Conservation (phyloP, 2,888 invertebrate genomes). For the Tanytarsus gracilentus region DNA sequence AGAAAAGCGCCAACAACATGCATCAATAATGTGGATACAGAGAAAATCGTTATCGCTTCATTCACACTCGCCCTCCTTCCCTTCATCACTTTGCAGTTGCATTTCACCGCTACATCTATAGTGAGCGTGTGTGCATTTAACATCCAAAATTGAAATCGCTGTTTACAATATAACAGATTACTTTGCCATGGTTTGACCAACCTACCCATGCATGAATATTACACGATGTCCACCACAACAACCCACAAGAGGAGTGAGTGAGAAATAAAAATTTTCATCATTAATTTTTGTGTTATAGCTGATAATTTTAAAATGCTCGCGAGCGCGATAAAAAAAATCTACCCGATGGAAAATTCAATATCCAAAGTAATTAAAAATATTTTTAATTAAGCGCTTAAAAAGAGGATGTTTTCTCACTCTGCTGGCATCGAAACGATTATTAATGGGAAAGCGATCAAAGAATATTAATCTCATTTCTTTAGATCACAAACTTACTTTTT, state of each 20-base stretch:
- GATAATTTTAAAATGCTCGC: not conserved
- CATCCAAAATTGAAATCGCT: constrained; percentile 10
- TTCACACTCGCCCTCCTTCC: constrained; percentile 13
- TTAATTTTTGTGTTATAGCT: not conserved
- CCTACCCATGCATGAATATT: not conserved
- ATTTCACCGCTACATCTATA: not conserved
- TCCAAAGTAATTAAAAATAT: constrained; percentile 27
- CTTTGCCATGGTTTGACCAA: constrained; percentile 16
- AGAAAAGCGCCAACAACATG: constrained; percentile 18
- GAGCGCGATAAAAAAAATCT: not conserved
- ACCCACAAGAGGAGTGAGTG: not conserved
- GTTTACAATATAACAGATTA: constrained; percentile 26
- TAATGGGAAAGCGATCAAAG: constrained; percentile 27
- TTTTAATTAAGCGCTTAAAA: constrained; percentile 22
- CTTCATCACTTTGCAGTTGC: not conserved
- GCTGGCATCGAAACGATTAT: constrained; percentile 16
- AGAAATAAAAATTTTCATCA: not conserved
- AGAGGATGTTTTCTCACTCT: not conserved
- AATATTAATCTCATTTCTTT: constrained; percentile 13
- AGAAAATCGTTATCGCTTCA: constrained; percentile 21
- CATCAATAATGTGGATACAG: constrained; percentile 1
- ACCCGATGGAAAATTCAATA: constrained; percentile 16
- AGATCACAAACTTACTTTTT: not conserved
- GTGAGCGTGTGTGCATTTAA: not conserved
- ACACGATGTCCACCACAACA: not conserved